phyloP scores from a whole-genome alignment of 2,113 vertebrate genomes.

The Crotalus tigris region DNA sequence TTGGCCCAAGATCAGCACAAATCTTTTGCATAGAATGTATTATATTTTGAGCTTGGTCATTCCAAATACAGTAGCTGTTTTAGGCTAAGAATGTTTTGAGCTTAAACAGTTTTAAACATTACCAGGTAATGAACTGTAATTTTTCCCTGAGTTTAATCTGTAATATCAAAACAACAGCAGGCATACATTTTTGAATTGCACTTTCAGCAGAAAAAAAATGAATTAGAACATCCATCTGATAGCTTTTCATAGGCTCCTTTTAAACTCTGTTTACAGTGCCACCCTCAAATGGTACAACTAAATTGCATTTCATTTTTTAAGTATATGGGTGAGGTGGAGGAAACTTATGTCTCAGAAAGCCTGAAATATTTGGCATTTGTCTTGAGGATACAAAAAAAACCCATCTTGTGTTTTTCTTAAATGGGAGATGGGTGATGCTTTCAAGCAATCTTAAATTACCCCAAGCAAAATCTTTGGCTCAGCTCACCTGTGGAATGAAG shows the following conservation, averaged over 20 bases:
- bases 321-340: not conserved
- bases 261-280: not conserved
- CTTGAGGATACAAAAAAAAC: not conserved
- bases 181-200: not conserved
- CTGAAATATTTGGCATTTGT: not conserved
- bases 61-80: not conserved
- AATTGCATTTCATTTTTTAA: not conserved
- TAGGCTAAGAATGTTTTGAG: not conserved
- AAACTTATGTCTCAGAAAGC: not conserved
- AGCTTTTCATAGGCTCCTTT: not conserved
- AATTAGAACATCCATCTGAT: not conserved
- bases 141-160: not conserved
- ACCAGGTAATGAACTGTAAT: not conserved
- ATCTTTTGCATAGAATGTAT: not conserved
- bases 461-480: not conserved
- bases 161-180: not conserved
- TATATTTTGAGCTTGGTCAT: not conserved
- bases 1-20: not conserved
- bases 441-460: not conserved
- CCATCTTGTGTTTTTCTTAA: not conserved
- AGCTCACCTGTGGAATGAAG: not conserved
- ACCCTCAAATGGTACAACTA: not conserved
- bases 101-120: not conserved
- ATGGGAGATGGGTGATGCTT: not conserved
- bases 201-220: not conserved